These are phyloP conservation scores for Epizoanthus rinbou DNA, from an alignment of 92 coral and sea anemone species.

Conservation along the genomic window DNA sequence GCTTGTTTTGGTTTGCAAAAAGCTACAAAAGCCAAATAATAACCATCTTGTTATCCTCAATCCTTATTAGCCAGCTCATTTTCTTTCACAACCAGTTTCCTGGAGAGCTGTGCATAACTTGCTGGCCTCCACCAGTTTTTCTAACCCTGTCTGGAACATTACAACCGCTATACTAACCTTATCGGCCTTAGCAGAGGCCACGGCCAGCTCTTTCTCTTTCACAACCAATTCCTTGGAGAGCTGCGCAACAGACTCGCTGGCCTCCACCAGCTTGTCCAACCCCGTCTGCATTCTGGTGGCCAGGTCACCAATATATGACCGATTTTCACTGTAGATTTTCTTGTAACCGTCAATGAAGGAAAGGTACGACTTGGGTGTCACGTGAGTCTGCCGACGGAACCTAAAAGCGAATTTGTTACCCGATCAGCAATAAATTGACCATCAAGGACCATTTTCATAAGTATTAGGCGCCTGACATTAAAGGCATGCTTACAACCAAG, in stretches of 20 bases:
- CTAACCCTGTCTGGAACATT: conserved; percentile 64
- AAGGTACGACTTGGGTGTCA: conserved; percentile 86
- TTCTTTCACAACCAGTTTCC: conserved; percentile 80
- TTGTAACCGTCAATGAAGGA: conserved; percentile 89
- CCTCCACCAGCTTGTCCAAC: conserved; percentile 82
- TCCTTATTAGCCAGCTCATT: conserved; percentile 83
- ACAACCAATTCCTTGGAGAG: conserved; percentile 81
- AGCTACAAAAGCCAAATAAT: too few relatives aligned
- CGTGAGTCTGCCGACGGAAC: conserved; percentile 90
- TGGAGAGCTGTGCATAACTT: conserved; percentile 73
- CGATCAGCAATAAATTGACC: not conserved
- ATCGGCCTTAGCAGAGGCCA: conserved; percentile 87
- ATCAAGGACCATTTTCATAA: not conserved
- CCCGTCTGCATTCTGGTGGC: conserved; percentile 93
- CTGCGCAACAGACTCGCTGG: conserved; percentile 77
- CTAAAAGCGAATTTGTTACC: conserved; percentile 32
- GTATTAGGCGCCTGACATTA: too few relatives aligned
- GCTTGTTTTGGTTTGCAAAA: too few relatives aligned
- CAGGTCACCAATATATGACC: conserved; percentile 76
- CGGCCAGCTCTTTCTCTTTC: conserved; percentile 84
- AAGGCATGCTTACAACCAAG: too few relatives aligned
- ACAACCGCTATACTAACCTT: conserved; percentile 44
- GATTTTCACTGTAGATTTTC: conserved; percentile 76
- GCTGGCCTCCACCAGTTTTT: conserved; percentile 86
- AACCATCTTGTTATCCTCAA: too few relatives aligned